Evolutionary conservation across 2,113 vertebrate species (phyloP), one percentile per base, ranked within the genome.

Genomic region (Microcebus murinus): DNA sequence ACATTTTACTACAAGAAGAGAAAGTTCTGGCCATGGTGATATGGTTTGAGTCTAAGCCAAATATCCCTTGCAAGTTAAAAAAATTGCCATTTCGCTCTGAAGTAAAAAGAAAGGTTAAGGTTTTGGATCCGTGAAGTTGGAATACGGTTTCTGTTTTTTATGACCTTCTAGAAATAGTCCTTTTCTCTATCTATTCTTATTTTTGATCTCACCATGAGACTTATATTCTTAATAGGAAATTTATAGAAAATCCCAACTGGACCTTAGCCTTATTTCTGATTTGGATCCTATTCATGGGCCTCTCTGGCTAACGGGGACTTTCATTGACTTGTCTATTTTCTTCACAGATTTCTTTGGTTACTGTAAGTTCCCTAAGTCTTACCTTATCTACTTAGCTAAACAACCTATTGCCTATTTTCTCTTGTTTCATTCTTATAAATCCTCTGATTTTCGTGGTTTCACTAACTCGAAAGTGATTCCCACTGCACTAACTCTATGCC

Each of bases 281-380:
- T 31, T 55, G 9, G 3, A 0, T 74, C 23, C n/a, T 65, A 25
- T 1, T 29, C 21, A 57, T 7, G 0, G 50, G 8, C n/a, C 15
- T 84, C 18, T 94, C 21, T 20, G 6, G 8, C 25, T 57, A 9
- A 52, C n/a, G 2, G 4, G 50, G 3, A 50, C 4, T 21, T 80
- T 67, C 9, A 45, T 20, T 91, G 48, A 94, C 12, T 59, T 29
- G 68, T 0, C 20, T 10, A 50, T 50, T 76, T 93, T 90, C 17
- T 36, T 20, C 48, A 11, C 4, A 61, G 63, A 59, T 80, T 73
- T 67, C 11, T 84, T 83, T 36, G 20, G 10, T 84, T 71, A 39
- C 8, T 61, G 0, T 55, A 10, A 3, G 5, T 92, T 80, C 34
- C 20, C 14, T 39, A 18, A 67, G 3, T 73, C 27, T 76, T 84